These are phyloP conservation scores for Caenorhabditis sp. DNA, from an alignment of 2,888 invertebrate species.

Conservation along the genomic window DNA sequence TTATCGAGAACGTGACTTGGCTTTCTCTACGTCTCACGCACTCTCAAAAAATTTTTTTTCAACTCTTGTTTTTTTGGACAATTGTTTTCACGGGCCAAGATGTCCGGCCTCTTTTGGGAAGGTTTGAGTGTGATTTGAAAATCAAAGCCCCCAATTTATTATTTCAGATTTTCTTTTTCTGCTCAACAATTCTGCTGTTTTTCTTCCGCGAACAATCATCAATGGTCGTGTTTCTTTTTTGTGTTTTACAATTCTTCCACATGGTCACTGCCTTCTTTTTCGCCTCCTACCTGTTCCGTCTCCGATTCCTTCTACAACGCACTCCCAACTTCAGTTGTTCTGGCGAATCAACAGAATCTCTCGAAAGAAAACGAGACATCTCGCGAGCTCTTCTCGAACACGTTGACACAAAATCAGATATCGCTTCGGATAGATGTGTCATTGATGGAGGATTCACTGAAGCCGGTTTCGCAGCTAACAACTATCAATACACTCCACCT, in stretches of 20 bases:
- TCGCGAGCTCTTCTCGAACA: slow-evolving; percentile 50
- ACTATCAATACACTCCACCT: slow-evolving; percentile 20
- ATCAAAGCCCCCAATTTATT: not conserved
- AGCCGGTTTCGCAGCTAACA: slow-evolving; percentile 19
- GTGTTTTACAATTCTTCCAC: slow-evolving; percentile 36
- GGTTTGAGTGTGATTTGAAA: not conserved
- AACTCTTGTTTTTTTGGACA: not conserved
- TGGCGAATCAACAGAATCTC: slow-evolving; percentile 40
- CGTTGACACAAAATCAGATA: slow-evolving; percentile 33
- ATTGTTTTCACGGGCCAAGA: not conserved
- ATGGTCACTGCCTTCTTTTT: slow-evolving; percentile 40
- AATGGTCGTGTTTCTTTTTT: slow-evolving; percentile 37
- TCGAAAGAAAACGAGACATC: slow-evolving; percentile 52
- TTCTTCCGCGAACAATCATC: slow-evolving; percentile 43
- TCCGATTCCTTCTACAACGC: slow-evolving; percentile 36
- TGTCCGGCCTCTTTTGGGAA: not conserved
- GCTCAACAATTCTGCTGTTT: slow-evolving; percentile 39
- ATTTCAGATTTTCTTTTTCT: slow-evolving; percentile 38
- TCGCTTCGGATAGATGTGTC: slow-evolving; percentile 21
- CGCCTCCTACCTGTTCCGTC: slow-evolving; percentile 42
- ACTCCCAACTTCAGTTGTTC: not conserved
- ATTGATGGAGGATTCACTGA: slow-evolving; percentile 35
- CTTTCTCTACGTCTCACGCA: too few species aligned
- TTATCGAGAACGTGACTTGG: too few species aligned
- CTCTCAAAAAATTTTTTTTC: too few species aligned